Conservation (phyloP, 1,140 invertebrate species). For the Heterodera carotae region DNA sequence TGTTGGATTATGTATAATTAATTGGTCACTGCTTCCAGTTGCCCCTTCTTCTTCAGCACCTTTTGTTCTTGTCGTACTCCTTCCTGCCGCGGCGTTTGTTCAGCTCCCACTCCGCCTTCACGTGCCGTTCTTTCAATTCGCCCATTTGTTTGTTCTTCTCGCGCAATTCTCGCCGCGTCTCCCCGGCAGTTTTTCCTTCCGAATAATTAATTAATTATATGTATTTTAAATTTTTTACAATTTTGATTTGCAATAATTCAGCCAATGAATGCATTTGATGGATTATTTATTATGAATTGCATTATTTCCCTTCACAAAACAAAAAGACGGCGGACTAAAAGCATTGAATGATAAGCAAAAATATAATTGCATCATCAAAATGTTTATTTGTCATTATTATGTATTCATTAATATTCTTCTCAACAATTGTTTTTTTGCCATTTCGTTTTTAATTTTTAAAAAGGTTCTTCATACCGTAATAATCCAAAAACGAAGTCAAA, state of each 20-base stretch:
- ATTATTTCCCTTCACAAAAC: no score
- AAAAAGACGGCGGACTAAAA: no score
- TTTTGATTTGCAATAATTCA: not conserved
- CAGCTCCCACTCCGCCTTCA: conserved; percentile 53
- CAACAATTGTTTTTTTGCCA: no score
- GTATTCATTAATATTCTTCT: no score
- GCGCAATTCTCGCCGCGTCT: conserved; percentile 55
- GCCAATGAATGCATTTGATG: no score
- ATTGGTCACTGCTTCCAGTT: not conserved
- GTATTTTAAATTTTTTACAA: not conserved
- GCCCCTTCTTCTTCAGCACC: conserved; percentile 42
- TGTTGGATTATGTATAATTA: no score
- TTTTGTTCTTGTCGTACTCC: conserved; percentile 63
- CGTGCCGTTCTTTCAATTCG: conserved; percentile 48
- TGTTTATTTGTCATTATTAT: no score
- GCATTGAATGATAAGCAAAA: no score
- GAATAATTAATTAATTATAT: conserved; percentile 6
- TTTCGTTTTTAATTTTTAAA: no score
- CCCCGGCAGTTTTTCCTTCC: conserved; percentile 54
- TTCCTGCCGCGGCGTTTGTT: conserved; percentile 57
- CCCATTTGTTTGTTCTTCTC: conserved; percentile 46
- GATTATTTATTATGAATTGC: not conserved
- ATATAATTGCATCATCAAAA: no score
- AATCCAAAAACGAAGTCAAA: conserved; percentile 58
- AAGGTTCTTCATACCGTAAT: conserved; percentile 50